Evolutionary conservation across 2,797 vertebrate genomes (phyloP).

Genomic region (Chelon auratus): DNA sequence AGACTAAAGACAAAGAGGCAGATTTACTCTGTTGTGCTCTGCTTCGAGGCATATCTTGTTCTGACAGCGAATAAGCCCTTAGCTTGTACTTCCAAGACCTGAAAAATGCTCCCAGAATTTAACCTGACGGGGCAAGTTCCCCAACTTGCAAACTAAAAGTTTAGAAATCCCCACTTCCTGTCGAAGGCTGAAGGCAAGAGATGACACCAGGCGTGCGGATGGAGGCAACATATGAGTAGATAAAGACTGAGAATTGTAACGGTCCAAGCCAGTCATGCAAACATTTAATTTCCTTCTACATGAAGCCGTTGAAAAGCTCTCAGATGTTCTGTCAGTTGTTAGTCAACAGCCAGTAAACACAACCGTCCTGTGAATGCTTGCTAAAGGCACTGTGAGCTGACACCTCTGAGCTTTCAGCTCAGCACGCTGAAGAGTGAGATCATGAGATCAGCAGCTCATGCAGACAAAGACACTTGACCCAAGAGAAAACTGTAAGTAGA

Average conservation of each 20-base stretch:
- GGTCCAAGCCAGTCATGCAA: constrained; percentile 50
- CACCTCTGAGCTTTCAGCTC: constrained; percentile 39
- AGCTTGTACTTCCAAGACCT: constrained; percentile 31
- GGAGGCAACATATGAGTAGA: background rate
- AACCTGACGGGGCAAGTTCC: constrained; percentile 71
- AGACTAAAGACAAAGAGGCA: constrained; percentile 59
- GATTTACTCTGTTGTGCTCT: constrained; percentile 52
- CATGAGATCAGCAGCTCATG: constrained; percentile 60
- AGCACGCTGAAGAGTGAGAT: constrained; percentile 31
- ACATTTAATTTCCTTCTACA: constrained; percentile 17
- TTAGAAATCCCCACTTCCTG: constrained; percentile 55
- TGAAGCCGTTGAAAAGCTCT: constrained; percentile 33
- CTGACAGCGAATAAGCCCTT: constrained; percentile 65
- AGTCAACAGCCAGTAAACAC: constrained; percentile 63
- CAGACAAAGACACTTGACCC: constrained; percentile 34
- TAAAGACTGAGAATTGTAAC: background rate
- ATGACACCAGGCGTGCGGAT: constrained; percentile 50
- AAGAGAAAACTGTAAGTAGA: constrained; percentile 59
- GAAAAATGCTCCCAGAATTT: constrained; percentile 58
- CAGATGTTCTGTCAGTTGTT: constrained; percentile 42
- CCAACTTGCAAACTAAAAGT: constrained; percentile 15
- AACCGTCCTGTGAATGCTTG: constrained; percentile 16
- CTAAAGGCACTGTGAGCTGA: constrained; percentile 24
- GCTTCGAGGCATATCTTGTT: constrained; percentile 68
- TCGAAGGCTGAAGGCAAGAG: constrained; percentile 34